phyloP scores from a whole-genome alignment of 2,113 vertebrate genomes.

The Chaenogobius annularis region DNA sequence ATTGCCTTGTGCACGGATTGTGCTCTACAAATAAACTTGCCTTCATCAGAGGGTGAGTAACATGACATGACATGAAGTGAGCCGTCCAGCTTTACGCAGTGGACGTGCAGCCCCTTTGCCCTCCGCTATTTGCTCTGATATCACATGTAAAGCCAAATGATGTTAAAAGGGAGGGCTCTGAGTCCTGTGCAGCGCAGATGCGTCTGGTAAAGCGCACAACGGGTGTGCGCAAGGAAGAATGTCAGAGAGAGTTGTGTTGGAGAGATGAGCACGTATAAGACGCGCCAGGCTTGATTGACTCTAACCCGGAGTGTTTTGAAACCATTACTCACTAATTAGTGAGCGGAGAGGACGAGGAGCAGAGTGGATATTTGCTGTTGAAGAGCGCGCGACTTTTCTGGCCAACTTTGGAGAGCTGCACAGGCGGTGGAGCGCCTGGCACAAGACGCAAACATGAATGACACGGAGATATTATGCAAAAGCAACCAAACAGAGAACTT shows the following conservation, averaged over 20 bases:
- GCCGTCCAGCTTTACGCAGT: not conserved
- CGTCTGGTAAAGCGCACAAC: conserved; percentile 20
- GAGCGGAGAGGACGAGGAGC: not conserved
- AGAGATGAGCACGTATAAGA: conserved; percentile 16
- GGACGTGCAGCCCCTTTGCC: not conserved
- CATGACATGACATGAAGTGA: conserved; percentile 1
- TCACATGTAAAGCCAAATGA: conserved; percentile 19
- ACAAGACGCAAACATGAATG: conserved; percentile 68
- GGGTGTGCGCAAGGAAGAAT: conserved; percentile 13
- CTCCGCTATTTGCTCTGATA: conserved; percentile 5
- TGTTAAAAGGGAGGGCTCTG: conserved; percentile 51
- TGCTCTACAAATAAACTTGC: no score
- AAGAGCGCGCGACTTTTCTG: conserved; percentile 20
- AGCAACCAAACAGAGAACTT: conserved; percentile 48
- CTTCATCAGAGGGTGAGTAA: not conserved
- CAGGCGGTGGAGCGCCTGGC: conserved; percentile 7
- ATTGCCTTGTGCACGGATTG: no score
- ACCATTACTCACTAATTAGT: not conserved
- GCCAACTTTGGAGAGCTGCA: conserved; percentile 44
- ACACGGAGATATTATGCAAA: conserved; percentile 51
- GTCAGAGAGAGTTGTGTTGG: conserved; percentile 26
- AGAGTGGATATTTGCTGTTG: not conserved
- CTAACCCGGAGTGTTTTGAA: not conserved
- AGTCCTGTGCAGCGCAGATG: conserved; percentile 17
- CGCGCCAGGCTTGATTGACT: not conserved